These are phyloP conservation scores for Triplophysa yarkandensis DNA, from an alignment of 2,797 vertebrate genomes.

Conservation along the genomic window DNA sequence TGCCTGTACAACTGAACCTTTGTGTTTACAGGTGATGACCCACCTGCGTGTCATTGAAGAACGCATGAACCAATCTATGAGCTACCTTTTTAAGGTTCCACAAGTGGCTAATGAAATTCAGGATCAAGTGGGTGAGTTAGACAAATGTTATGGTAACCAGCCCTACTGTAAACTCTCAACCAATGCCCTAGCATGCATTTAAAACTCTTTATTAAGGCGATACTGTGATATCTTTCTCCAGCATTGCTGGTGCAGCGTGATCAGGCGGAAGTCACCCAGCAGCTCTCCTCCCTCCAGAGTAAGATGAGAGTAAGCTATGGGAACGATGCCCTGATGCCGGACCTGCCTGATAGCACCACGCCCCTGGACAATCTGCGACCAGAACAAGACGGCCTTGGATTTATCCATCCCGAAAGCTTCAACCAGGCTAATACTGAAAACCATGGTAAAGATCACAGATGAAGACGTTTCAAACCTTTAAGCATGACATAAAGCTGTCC, in stretches of 20 bases:
- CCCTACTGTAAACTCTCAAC: not conserved
- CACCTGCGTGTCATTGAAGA: constrained; percentile 97
- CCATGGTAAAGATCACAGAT: constrained; percentile 78
- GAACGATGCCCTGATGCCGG: constrained; percentile 95
- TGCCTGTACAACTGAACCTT: not conserved
- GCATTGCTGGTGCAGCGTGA: constrained; percentile 90
- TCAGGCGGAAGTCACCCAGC: constrained; percentile 91
- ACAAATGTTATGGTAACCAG: not conserved
- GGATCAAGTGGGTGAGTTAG: constrained; percentile 89
- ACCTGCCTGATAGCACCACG: constrained; percentile 89
- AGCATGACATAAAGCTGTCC: no score
- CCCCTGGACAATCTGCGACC: constrained; percentile 86
- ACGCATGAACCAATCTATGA: constrained; percentile 95
- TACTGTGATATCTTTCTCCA: constrained; percentile 57
- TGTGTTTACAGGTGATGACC: constrained; percentile 85
- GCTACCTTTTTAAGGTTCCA: constrained; percentile 93
- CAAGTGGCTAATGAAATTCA: constrained; percentile 92
- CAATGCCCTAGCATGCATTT: not conserved
- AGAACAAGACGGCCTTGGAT: constrained; percentile 86
- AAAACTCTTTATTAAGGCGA: not conserved
- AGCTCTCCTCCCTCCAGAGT: constrained; percentile 90
- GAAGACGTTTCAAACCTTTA: not conserved
- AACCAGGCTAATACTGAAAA: constrained; percentile 98
- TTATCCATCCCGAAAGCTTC: constrained; percentile 93
- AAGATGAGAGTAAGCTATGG: constrained; percentile 95